These are phyloP conservation scores for Anthrax anthrax DNA, from an alignment of 2,888 invertebrate genomes.

Conservation along the genomic window DNA sequence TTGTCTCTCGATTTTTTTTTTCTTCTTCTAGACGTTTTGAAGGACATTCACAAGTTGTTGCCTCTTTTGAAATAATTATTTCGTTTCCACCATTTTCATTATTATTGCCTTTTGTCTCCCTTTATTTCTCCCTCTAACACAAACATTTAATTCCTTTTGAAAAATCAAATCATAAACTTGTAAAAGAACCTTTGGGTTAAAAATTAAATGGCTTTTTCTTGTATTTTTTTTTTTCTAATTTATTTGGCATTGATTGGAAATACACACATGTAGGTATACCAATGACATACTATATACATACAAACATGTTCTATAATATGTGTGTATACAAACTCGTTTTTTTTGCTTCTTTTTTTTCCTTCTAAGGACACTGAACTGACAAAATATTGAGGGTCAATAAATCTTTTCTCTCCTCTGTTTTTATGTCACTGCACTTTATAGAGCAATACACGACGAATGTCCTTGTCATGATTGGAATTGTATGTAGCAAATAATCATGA, in stretches of 20 bases:
- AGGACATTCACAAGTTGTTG: conserved; percentile 7
- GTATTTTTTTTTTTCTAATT: too few relatives aligned
- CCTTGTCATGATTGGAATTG: not conserved
- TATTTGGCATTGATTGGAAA: too few relatives aligned
- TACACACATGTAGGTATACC: too few relatives aligned
- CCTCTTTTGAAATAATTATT: not conserved
- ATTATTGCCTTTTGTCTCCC: not conserved
- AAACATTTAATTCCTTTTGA: too few relatives aligned
- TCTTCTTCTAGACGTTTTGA: conserved; percentile 5
- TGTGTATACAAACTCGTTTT: too few relatives aligned
- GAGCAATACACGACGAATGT: not conserved
- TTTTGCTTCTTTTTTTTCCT: too few relatives aligned
- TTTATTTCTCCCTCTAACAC: not conserved
- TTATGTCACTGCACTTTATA: not conserved
- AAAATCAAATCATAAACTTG: too few relatives aligned
- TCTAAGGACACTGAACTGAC: not conserved
- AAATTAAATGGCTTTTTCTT: too few relatives aligned
- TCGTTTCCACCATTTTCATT: not conserved
- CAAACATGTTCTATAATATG: too few relatives aligned
- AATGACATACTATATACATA: too few relatives aligned
- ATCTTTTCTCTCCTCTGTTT: not conserved
- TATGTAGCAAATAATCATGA: too few relatives aligned
- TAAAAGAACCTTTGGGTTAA: too few relatives aligned
- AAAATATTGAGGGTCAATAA: not conserved
- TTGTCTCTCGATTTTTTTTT: conserved; percentile 1